phyloP scores from a whole-genome alignment of 2,888 invertebrate species.

The Epirrita christyi region DNA sequence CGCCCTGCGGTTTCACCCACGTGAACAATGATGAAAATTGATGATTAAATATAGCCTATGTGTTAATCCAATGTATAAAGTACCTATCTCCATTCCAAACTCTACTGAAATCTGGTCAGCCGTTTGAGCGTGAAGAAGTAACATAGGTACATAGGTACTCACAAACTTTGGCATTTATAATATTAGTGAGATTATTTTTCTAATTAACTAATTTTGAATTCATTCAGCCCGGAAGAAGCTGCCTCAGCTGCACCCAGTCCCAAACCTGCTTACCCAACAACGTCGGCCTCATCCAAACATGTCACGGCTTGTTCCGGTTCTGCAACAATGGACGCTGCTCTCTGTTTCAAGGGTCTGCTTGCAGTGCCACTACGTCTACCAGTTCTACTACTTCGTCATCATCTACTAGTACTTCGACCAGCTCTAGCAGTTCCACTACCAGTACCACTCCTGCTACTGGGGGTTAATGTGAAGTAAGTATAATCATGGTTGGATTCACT shows the following conservation, averaged over 20 bases:
- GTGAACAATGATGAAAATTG: too few relatives aligned
- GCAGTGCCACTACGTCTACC: slow-evolving; percentile 41
- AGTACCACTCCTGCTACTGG: slow-evolving; percentile 14
- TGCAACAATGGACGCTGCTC: slow-evolving; percentile 67
- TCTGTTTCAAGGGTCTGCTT: slow-evolving; percentile 46
- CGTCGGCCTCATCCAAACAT: slow-evolving; percentile 49
- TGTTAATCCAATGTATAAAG: too few relatives aligned
- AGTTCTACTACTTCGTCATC: slow-evolving; percentile 12
- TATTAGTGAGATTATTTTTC: too few relatives aligned
- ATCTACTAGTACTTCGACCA: slow-evolving; percentile 45
- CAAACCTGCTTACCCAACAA: slow-evolving; percentile 52
- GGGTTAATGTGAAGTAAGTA: neutral
- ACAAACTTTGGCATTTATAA: too few relatives aligned
- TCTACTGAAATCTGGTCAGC: too few relatives aligned
- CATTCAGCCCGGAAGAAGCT: slow-evolving; percentile 37
- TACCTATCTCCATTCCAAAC: too few relatives aligned
- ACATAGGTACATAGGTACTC: too few relatives aligned
- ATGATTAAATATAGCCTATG: too few relatives aligned
- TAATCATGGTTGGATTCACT: too few relatives aligned
- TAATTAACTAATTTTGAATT: too few relatives aligned
- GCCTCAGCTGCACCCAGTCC: slow-evolving; percentile 51
- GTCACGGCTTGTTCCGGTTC: slow-evolving; percentile 51
- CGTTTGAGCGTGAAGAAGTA: too few relatives aligned
- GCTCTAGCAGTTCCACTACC: slow-evolving; percentile 26
- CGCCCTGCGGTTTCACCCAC: too few relatives aligned